A percentile compares a stretch with the other conserved stretches of the same genome.
Conservation (phyloP, 2,797 vertebrate species). For the Falco columbarius region DNA sequence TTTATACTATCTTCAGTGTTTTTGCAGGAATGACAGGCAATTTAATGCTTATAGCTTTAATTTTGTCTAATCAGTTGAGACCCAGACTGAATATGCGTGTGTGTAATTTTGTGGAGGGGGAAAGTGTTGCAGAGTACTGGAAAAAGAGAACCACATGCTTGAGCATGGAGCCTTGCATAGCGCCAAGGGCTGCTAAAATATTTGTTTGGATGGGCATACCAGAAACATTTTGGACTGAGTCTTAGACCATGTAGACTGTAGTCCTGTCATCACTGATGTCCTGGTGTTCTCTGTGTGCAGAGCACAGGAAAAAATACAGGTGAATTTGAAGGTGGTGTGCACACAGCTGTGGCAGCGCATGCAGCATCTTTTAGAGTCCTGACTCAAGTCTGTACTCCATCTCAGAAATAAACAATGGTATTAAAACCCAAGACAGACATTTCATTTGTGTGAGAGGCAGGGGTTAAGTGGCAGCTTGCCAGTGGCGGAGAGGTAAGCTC, state of each 20-base stretch:
- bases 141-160: not conserved
- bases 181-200: not conserved
- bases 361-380: not conserved
- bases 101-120: not conserved
- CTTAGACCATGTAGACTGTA: not conserved
- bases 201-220: not conserved
- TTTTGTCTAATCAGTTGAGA: conserved; percentile 41
- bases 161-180: not conserved
- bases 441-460: not conserved
- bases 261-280: not conserved
- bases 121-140: not conserved
- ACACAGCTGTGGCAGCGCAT: accelerated
- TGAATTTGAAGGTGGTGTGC: not conserved
- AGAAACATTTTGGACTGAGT: not conserved
- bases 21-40: conserved; percentile 13
- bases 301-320: not conserved
- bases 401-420: not conserved
- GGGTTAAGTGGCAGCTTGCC: not conserved
- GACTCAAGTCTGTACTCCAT: not conserved
- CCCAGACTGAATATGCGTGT: not conserved
- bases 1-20: not conserved
- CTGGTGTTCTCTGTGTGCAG: not conserved
- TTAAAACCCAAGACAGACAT: not conserved
- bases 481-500: not conserved
- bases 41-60: conserved; percentile 29